phyloP scores from a whole-genome alignment of 2,888 invertebrate species.

The Augiades crinisus region DNA sequence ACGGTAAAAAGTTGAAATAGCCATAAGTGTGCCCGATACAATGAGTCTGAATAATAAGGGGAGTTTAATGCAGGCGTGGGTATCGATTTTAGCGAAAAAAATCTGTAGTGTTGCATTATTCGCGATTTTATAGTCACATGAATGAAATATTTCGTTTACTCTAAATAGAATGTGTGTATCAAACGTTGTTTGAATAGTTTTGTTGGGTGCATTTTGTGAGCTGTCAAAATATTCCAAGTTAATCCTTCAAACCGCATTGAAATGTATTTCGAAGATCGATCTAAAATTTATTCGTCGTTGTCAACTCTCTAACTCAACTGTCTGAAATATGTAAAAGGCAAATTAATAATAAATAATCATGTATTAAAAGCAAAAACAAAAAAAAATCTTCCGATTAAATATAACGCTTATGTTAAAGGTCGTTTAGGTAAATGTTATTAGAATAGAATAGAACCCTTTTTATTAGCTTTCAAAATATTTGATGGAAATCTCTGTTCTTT shows the following conservation, averaged over 20 bases:
- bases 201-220: not conserved
- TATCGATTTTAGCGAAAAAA: conserved; percentile 59
- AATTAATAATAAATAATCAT: too few relatives aligned
- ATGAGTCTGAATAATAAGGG: conserved; percentile 61
- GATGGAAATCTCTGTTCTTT: too few relatives aligned
- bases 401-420: too few relatives aligned
- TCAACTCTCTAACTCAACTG: too few relatives aligned
- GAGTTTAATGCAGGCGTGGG: conserved; percentile 53
- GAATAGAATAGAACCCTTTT: too few relatives aligned
- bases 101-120: conserved; percentile 45
- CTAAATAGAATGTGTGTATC: conserved; percentile 7
- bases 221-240: not conserved
- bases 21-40: conserved; percentile 54
- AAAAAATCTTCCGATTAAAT: too few relatives aligned
- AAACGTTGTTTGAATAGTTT: not conserved
- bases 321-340: too few relatives aligned
- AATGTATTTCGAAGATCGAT: too few relatives aligned
- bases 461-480: too few relatives aligned
- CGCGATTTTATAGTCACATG: conserved; percentile 51
- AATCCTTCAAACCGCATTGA: not conserved
- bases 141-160: not conserved
- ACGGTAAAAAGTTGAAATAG: conserved; percentile 69
- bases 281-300: too few relatives aligned
- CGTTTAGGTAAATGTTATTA: too few relatives aligned
- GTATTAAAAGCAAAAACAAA: too few relatives aligned